phyloP scores from a whole-genome alignment of 2,888 invertebrate genomes.

The Pherbina coryleti region DNA sequence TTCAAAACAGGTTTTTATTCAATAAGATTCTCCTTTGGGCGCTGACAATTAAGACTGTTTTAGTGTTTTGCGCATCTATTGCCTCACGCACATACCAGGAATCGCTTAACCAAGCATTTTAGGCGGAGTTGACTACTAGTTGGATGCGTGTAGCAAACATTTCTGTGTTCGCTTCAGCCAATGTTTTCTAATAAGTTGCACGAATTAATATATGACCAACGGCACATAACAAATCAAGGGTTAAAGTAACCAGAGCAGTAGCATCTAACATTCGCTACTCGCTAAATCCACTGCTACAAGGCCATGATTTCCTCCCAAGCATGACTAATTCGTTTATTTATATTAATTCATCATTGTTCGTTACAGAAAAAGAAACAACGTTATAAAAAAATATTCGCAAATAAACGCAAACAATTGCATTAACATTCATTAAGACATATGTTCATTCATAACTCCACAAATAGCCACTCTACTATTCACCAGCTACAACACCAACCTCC shows the following conservation, averaged over 20 bases:
- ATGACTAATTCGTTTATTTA: slow-evolving; percentile 30
- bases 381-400: neutral
- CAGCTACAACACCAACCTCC: neutral
- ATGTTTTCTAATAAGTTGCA: slow-evolving; percentile 24
- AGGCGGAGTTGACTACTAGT: neutral
- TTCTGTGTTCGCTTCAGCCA: neutral
- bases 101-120: neutral
- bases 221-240: neutral
- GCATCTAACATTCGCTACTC: neutral
- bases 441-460: neutral
- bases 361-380: neutral
- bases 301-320: neutral
- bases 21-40: slow-evolving; percentile 8
- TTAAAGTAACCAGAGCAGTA: neutral
- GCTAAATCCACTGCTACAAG: neutral
- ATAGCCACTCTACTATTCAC: neutral
- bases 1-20: slow-evolving; percentile 9
- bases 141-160: neutral
- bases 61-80: neutral
- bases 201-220: slow-evolving; percentile 18
- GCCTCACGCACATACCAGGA: neutral
- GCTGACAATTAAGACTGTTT: slow-evolving; percentile 14
- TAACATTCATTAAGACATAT: neutral
- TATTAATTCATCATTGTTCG: slow-evolving; percentile 24
- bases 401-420: slow-evolving; percentile 10